phyloP scores from a whole-genome alignment of 2,113 vertebrate genomes.

The Pterophyllum scalare region DNA sequence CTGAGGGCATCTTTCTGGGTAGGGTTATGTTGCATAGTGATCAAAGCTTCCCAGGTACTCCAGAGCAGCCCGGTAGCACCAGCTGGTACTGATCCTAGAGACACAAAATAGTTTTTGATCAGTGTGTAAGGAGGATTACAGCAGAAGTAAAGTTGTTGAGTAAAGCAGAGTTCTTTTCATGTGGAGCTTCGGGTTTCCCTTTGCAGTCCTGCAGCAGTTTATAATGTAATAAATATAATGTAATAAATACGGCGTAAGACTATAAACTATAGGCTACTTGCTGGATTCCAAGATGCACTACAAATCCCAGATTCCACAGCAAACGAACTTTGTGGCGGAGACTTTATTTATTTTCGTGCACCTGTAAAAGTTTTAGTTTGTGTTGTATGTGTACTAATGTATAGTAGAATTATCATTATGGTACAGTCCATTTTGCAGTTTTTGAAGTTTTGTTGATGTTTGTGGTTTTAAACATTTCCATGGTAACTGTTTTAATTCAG shows the following conservation, averaged over 20 bases:
- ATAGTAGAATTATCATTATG: no score
- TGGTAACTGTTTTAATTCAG: no score
- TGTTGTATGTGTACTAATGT: no score
- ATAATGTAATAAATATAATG: neutral
- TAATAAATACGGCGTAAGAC: neutral
- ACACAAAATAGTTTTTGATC: neutral
- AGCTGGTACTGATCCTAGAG: slow-evolving; percentile 98
- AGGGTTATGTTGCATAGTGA: slow-evolving; percentile 98
- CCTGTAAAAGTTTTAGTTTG: no score
- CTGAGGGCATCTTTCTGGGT: slow-evolving; percentile 61
- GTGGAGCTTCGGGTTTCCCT: neutral
- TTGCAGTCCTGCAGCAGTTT: neutral
- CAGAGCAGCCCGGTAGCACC: slow-evolving; percentile 95
- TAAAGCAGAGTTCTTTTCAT: neutral
- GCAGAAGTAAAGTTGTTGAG: accelerated
- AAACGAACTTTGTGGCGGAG: no score
- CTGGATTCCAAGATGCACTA: no score
- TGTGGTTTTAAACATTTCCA: no score
- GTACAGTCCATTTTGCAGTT: no score
- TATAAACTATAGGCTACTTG: no score
- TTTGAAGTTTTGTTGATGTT: no score
- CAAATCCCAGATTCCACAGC: no score
- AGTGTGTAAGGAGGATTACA: neutral
- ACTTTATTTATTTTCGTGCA: no score
- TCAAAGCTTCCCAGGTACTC: slow-evolving; percentile 99